Percentiles rank a stretch among this genome's conserved stretches.
Evolutionary conservation across 2,113 vertebrate genomes (phyloP).

Genomic region (Malurus melanocephalus): DNA sequence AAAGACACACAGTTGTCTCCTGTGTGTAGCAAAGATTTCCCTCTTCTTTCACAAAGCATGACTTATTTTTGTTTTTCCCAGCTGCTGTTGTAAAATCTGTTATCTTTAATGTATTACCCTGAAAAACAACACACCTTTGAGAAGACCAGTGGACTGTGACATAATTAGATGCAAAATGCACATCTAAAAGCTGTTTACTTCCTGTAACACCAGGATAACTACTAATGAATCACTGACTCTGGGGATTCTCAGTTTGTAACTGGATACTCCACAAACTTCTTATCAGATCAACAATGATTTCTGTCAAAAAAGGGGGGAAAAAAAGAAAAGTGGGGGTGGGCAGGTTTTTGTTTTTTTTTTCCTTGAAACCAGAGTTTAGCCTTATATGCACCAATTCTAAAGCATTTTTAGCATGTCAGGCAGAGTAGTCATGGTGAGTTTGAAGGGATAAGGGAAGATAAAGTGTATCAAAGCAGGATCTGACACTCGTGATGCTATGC

Average conservation of each 20-base stretch:
- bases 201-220: conserved; percentile 68
- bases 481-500: conserved; percentile 72
- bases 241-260: conserved; percentile 58
- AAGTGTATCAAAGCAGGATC: conserved; percentile 73
- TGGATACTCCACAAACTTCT: conserved; percentile 61
- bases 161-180: conserved; percentile 55
- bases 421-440: conserved; percentile 66
- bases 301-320: conserved; percentile 15
- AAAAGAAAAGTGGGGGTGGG: conserved; percentile 5
- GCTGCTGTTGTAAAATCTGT: conserved; percentile 62
- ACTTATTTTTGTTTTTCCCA: conserved; percentile 32
- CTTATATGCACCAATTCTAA: conserved; percentile 36
- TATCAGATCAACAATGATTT: conserved; percentile 71
- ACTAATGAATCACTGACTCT: conserved; percentile 48
- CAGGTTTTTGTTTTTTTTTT: background rate
- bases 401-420: conserved; percentile 65
- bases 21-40: background rate
- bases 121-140: conserved; percentile 63
- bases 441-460: conserved; percentile 71
- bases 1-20: background rate
- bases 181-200: conserved; percentile 62
- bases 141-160: conserved; percentile 48
- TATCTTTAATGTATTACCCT: conserved; percentile 64
- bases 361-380: conserved; percentile 53
- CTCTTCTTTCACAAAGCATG: background rate